Percentiles rank a stretch among this genome's conserved stretches.
Evolutionary conservation across 2,797 vertebrate species (phyloP).

Genomic region (Alcedo quadribrachys): DNA sequence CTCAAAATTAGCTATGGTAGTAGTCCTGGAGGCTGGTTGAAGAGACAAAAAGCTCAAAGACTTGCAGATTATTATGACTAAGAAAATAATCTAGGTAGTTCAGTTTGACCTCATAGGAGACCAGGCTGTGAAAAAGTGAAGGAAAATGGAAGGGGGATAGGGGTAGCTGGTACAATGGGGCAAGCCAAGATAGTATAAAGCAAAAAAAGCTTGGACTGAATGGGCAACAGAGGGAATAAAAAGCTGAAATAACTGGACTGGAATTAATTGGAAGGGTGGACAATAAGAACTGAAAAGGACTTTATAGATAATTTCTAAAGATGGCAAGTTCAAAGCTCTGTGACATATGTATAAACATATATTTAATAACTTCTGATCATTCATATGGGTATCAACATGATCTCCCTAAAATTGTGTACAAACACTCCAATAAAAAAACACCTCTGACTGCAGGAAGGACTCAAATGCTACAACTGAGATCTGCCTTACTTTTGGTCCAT

Average conservation of each 20-base stretch:
- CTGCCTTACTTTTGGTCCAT: neutral
- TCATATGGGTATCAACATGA: neutral
- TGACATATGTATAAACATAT: neutral
- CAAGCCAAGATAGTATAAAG: neutral
- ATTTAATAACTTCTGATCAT: neutral
- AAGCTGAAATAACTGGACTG: neutral
- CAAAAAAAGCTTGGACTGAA: neutral
- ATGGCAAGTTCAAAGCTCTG: neutral
- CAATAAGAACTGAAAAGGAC: neutral
- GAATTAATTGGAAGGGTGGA: neutral
- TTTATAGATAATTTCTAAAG: neutral
- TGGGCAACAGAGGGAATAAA: neutral
- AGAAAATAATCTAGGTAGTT: neutral
- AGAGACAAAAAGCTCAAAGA: neutral
- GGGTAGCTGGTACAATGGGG: neutral
- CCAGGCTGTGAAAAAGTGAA: neutral
- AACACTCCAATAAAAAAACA: neutral
- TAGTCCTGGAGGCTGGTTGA: neutral
- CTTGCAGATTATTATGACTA: neutral
- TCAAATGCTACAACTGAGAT: neutral
- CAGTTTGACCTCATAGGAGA: neutral
- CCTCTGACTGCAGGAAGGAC: neutral
- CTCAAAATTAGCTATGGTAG: neutral
- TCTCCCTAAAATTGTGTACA: neutral
- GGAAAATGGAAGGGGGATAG: neutral